These are phyloP conservation scores for Philypnodon macrostomus DNA, from an alignment of 2,797 vertebrate species.

Conservation along the genomic window DNA sequence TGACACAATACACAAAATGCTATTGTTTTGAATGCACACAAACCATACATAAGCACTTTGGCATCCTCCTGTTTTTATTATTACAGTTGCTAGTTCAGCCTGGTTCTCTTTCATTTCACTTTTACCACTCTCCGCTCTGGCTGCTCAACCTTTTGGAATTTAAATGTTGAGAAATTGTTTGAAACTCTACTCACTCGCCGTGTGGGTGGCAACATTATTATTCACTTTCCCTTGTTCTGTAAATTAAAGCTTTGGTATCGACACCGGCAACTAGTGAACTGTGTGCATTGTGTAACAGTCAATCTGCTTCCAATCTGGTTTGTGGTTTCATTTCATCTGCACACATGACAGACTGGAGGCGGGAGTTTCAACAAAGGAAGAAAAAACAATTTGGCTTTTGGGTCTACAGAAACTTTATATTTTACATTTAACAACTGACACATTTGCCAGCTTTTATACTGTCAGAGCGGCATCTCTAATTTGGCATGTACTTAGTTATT, in stretches of 20 bases:
- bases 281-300: conserved; percentile 48
- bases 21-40: conserved; percentile 10
- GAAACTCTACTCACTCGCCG: conserved; percentile 32
- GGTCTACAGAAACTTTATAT: conserved; percentile 37
- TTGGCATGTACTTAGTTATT: conserved; percentile 32
- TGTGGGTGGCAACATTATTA: conserved; percentile 58
- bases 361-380: conserved; percentile 51
- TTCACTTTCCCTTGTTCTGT: conserved; percentile 57
- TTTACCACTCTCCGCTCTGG: conserved; percentile 46
- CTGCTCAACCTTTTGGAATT: conserved; percentile 33
- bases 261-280: conserved; percentile 54
- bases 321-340: conserved; percentile 41
- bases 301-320: conserved; percentile 45
- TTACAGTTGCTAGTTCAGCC: conserved; percentile 36
- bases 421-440: conserved; percentile 49
- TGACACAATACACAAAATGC: not conserved
- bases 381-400: conserved; percentile 36
- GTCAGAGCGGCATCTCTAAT: conserved; percentile 47
- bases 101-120: conserved; percentile 54
- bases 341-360: conserved; percentile 47
- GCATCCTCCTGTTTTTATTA: conserved; percentile 42
- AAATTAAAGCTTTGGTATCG: conserved; percentile 62
- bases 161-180: conserved; percentile 39
- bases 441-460: conserved; percentile 54
- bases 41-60: conserved; percentile 19